These are phyloP conservation scores for Malachius bipustulatus DNA, from an alignment of 2,888 invertebrate species.

Conservation along the genomic window DNA sequence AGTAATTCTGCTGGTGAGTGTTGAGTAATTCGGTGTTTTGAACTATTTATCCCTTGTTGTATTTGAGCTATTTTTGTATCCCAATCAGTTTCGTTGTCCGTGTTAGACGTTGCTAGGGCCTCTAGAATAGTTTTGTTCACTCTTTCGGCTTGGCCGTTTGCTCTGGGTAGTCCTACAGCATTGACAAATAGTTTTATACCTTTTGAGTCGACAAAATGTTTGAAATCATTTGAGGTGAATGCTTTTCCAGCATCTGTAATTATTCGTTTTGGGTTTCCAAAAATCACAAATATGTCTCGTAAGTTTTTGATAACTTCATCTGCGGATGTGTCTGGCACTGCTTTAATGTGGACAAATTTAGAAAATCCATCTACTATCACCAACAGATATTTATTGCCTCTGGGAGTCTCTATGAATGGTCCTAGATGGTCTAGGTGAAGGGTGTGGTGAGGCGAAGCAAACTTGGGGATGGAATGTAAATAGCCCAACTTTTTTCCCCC, in stretches of 20 bases:
- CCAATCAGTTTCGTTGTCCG: conserved; percentile 20
- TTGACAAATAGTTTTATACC: conserved; percentile 21
- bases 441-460: conserved; percentile 12
- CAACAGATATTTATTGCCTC: conserved; percentile 28
- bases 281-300: conserved; percentile 22
- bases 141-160: conserved; percentile 29
- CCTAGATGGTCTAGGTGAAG: conserved; percentile 33
- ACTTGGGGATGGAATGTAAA: conserved; percentile 15
- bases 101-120: conserved; percentile 19
- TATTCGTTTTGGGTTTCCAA: conserved; percentile 25
- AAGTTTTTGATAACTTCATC: conserved; percentile 23
- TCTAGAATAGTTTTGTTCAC: conserved; percentile 18
- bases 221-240: conserved; percentile 29
- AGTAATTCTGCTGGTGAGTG: conserved; percentile 12
- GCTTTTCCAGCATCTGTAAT: conserved; percentile 31
- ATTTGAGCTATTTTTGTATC: conserved; percentile 19
- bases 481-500: conserved; percentile 15
- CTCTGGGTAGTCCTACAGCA: conserved; percentile 20
- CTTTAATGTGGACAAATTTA: conserved; percentile 27
- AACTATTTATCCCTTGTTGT: conserved; percentile 21
- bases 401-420: conserved; percentile 28
- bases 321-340: conserved; percentile 25
- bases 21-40: conserved; percentile 15
- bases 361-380: conserved; percentile 31
- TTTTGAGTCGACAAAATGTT: conserved; percentile 24